phyloP scores from a whole-genome alignment of 1,140 invertebrate genomes.

The Apolygus lucorum region DNA sequence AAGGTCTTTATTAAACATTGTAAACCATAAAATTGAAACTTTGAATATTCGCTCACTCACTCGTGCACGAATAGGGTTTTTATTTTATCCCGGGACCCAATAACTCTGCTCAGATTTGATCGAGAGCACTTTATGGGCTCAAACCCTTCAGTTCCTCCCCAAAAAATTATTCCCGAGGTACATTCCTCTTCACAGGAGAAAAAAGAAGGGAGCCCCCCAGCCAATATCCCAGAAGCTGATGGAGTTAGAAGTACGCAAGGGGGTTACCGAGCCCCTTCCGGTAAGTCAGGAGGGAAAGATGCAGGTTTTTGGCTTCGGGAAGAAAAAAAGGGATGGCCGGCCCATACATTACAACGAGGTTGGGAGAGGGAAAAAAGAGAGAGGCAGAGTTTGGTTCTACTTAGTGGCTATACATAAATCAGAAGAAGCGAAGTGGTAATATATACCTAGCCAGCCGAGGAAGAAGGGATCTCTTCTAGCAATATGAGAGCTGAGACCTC shows the following conservation, averaged over 20 bases:
- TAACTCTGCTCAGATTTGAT: no score
- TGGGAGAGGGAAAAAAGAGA: neutral
- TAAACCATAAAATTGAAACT: no score
- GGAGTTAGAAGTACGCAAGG: neutral
- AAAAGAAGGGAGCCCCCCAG: neutral
- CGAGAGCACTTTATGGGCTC: no score
- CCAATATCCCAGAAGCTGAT: neutral
- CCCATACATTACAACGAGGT: slow-evolving; percentile 2
- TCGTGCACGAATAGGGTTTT: no score
- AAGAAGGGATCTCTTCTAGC: neutral
- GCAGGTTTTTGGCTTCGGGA: no score
- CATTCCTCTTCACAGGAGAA: neutral
- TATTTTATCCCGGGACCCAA: no score
- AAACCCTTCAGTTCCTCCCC: no score
- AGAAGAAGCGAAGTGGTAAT: slow-evolving; percentile 15
- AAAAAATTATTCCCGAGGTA: neutral
- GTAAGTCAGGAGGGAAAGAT: neutral
- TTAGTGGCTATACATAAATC: slow-evolving; percentile 16
- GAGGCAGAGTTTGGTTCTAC: slow-evolving; percentile 10
- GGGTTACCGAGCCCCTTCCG: no score
- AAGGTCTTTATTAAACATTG: no score
- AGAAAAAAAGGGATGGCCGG: slow-evolving; percentile 4
- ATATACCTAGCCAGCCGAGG: slow-evolving; percentile 6
- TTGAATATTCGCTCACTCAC: no score
- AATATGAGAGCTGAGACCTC: slow-evolving; percentile 11